Evolutionary conservation across 2,888 invertebrate genomes (phyloP), one percentile per base, ranked within the genome.

Genomic region (Diachrysia chrysitis): DNA sequence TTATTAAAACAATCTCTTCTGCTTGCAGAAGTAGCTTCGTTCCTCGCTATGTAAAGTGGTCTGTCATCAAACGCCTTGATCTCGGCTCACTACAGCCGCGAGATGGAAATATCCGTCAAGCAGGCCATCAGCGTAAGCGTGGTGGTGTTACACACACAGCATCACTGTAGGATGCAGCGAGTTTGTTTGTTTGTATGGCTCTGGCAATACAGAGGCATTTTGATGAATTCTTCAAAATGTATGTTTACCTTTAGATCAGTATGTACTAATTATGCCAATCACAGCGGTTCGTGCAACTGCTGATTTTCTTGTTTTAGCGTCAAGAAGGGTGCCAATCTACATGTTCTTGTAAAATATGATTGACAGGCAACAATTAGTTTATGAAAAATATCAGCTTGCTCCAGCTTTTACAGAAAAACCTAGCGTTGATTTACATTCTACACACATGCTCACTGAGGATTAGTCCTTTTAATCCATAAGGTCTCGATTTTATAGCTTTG

Each of bases 41-140:
- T 10, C 10, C 12, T 12, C 10, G 48, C 21, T 17, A 12, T 21
- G 19, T 51, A 4, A 21, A 19, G 19, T 21, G 48, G 19, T 51
- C 48, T 21, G 48, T 51, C 48, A 51, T 51, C 48, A 10, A 12
- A 21, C 48, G 21, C 21, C 48, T 51, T 19, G 19, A 19, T 21
- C 48, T 19, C 19, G 12, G 19, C 48, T 12, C 19, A 51, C 48
- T 10, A 21, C 12, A n/a, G 19, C 48, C n/a, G 10, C 19, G 48
- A 51, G 48, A 51, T 51, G 48, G 48, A 51, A 51, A 51, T 51
- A 51, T 51, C 48, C 48, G 4, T 51, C 48, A 19, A 12, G 12
- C 48, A 12, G 48, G 12, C 19, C 2, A 48, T 19, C 17, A 21
- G 48, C 17, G 48, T n/a, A n/a, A n/a, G 48, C n/a, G 48, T 21